Conservation (phyloP, 1,140 invertebrate genomes). For the Cotesia glomerata region DNA sequence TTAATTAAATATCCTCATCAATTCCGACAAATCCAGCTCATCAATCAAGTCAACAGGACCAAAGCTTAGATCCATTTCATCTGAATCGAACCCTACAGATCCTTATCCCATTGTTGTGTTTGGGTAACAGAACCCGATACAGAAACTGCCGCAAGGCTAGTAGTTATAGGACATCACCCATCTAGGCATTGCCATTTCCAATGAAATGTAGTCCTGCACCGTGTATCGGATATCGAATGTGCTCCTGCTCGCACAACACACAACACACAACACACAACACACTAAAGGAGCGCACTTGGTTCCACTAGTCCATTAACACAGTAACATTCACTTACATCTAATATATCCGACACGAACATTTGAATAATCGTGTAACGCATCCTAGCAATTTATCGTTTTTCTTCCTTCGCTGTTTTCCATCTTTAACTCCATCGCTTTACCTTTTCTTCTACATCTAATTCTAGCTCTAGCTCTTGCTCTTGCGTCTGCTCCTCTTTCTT, state of each 20-base stretch:
- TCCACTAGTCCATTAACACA: slow-evolving; percentile 14
- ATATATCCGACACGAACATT: slow-evolving; percentile 24
- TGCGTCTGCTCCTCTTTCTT: background rate
- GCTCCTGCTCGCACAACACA: background rate
- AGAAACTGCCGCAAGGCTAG: too few species aligned
- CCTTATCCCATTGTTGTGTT: background rate
- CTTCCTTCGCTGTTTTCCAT: slow-evolving; percentile 5
- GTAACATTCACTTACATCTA: slow-evolving; percentile 1
- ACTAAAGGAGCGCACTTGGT: slow-evolving; percentile 13
- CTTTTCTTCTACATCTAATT: background rate
- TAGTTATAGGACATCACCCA: background rate
- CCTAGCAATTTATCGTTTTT: background rate
- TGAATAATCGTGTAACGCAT: slow-evolving; percentile 27
- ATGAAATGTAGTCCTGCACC: background rate
- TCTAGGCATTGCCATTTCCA: background rate
- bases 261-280: background rate
- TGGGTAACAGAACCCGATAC: too few species aligned
- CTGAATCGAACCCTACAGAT: too few species aligned
- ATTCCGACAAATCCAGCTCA: too few species aligned
- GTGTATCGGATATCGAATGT: slow-evolving; percentile 22
- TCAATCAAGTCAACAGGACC: too few species aligned
- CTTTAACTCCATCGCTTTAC: background rate
- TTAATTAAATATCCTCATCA: too few species aligned
- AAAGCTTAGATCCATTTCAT: background rate
- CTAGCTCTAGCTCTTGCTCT: background rate